Conservation (phyloP, 1,140 invertebrate genomes). For the Drosophila mauritiana region DNA sequence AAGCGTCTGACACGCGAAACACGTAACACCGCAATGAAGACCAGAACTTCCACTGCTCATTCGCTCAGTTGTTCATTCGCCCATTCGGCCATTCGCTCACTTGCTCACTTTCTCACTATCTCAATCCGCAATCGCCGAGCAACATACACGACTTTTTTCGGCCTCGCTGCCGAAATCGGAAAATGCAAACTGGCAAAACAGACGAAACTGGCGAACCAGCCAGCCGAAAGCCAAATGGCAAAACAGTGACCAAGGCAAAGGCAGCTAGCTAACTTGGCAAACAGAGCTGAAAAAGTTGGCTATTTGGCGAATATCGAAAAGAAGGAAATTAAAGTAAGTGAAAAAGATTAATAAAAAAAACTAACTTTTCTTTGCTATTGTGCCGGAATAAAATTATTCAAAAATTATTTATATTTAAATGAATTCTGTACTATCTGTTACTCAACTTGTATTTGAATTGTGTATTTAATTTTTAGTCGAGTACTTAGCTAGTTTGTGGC, state of each 20-base stretch:
- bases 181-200: constrained; percentile 54
- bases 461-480: no score
- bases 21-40: constrained; percentile 85
- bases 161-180: constrained; percentile 50
- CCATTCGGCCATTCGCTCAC: constrained; percentile 17
- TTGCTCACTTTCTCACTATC: constrained; percentile 16
- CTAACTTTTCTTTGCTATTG: no score
- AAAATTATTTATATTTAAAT: no score
- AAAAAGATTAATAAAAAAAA: neutral
- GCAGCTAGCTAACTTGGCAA: neutral
- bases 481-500: neutral
- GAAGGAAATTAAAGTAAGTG: no score
- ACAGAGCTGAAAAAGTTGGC: neutral
- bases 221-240: constrained; percentile 11
- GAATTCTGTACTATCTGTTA: no score
- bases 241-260: constrained; percentile 6
- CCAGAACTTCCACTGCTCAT: constrained; percentile 43
- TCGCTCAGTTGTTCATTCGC: constrained; percentile 6
- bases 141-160: constrained; percentile 43
- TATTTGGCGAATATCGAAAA: neutral
- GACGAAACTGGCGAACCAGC: constrained; percentile 8
- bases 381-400: neutral
- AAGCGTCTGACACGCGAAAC: constrained; percentile 83
- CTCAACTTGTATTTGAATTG: no score
- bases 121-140: constrained; percentile 33